Base-by-base conservation (phyloP, 2,888 invertebrate genomes). In the Venustoraphidia nigricollis region DNA sequence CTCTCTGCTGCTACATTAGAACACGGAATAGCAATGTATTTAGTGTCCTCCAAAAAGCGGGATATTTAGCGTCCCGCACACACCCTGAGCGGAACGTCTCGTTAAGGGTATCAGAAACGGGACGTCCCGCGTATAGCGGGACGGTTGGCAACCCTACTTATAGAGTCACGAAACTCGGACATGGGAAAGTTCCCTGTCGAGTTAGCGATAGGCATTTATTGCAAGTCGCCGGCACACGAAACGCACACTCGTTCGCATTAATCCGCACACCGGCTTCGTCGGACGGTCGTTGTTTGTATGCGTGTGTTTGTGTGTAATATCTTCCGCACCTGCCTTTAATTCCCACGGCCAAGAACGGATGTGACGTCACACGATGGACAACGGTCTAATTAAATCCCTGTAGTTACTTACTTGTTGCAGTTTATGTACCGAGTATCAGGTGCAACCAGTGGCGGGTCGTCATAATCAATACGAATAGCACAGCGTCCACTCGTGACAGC, bases 281-380 rank as follows among this genome's bases (percentile, higher is more conserved):
- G 27, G 27, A 27, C 27, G 6, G 27, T 27, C 27, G 27, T 27
- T 27, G 27, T 27, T 27, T 27, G 27, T 27, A 6, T 10, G 40
- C 2, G 40, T 3, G 14, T 3, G 40, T n/a, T 2, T 14, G 9
- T 14, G 40, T n/a, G 10, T 14, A 14, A 39, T 9, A 9, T 39
- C 40, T 39, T 36, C 44, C 36, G 51, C 54, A 54, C 54, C 54
- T 54, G 54, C 54, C 52, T 46, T 39, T 43, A 43, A 49, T 54
- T 54, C 54, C 53, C 54, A 54, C 54, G 53, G 51, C 53, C 44
- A 44, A 38, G 51, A 50, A 49, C 54, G 54, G 54, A 54, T 53
- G 53, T 54, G 52, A 51, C 52, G 53, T 52, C 48, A 51, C 50
- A 57, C 51, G 51, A 52, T 41, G 52, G 13, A 44, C 40, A 41